phyloP scores from a whole-genome alignment of 2,797 vertebrate genomes.

The Siniperca undulata region DNA sequence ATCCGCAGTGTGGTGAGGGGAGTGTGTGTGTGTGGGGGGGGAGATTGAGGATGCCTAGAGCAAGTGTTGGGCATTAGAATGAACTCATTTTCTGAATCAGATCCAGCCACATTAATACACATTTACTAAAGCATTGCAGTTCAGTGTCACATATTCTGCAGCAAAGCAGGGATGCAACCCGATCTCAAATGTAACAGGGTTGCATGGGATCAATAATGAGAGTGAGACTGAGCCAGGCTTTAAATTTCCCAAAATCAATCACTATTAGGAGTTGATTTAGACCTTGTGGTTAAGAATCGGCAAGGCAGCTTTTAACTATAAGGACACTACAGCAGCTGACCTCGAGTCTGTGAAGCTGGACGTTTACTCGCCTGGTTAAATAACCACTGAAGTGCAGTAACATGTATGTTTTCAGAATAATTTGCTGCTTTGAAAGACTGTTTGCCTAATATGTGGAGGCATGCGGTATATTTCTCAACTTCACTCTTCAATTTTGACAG shows the following conservation, averaged over 20 bases:
- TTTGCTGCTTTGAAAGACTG: constrained; percentile 11
- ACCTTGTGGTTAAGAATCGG: constrained; percentile 68
- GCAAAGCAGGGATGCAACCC: constrained; percentile 64
- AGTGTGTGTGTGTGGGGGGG: not conserved
- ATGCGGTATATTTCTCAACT: constrained; percentile 23
- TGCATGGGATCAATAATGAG: constrained; percentile 75
- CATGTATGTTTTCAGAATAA: constrained; percentile 16
- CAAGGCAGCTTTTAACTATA: constrained; percentile 75
- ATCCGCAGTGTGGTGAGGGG: constrained; percentile 63
- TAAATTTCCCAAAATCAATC: constrained; percentile 83
- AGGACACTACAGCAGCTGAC: constrained; percentile 47
- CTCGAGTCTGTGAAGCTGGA: constrained; percentile 10
- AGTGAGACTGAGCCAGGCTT: constrained; percentile 72
- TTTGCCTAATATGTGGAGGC: constrained; percentile 15
- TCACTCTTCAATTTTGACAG: constrained; percentile 7
- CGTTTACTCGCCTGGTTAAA: not conserved
- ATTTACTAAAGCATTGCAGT: constrained; percentile 62
- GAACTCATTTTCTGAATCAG: constrained; percentile 66
- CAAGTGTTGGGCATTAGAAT: constrained; percentile 54
- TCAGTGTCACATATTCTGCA: constrained; percentile 58
- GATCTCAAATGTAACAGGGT: constrained; percentile 64
- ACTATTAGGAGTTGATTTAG: constrained; percentile 75
- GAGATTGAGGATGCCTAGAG: constrained; percentile 48
- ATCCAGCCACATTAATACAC: constrained; percentile 71
- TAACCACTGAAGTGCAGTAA: constrained; percentile 3